Base-by-base conservation (phyloP, 35 echinoderm and acorn worm species). In the Anneissia japonica region DNA sequence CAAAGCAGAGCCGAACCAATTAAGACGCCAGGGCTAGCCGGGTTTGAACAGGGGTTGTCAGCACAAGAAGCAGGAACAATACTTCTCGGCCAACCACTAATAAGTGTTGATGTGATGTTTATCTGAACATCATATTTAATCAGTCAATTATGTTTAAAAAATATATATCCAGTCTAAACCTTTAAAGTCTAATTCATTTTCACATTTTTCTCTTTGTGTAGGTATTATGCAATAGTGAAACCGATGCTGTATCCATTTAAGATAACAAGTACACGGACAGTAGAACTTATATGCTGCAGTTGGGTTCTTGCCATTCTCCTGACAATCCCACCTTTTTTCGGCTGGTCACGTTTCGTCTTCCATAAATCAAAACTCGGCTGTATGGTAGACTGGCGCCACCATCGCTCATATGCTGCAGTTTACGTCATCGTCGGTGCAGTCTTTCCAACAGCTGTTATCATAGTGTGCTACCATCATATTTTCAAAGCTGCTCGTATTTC, bases 141-240 rank as follows among this genome's bases (percentile, higher is more conserved):
- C n/a, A n/a, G n/a, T n/a, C n/a, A n/a, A n/a, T n/a, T n/a, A n/a
- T n/a, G n/a, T n/a, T n/a, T n/a, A n/a, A n/a, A n/a, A n/a, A n/a
- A n/a, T n/a, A n/a, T n/a, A n/a, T n/a, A n/a, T n/a, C n/a, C n/a
- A n/a, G n/a, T n/a, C n/a, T n/a, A n/a, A n/a, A n/a, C n/a, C n/a
- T n/a, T n/a, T n/a, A n/a, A n/a, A n/a, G n/a, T n/a, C n/a, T n/a
- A n/a, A n/a, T n/a, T n/a, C n/a, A n/a, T n/a, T n/a, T n/a, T n/a
- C n/a, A n/a, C n/a, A n/a, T n/a, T n/a, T n/a, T 79, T 13, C 37
- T 79, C 19, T 80, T 74, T 40, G 83, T 84, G 34, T 91, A 97
- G 94, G 77, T 97, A 97, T 79, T 97, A 90, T 85, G 94, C 94
- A 51, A 97, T 97, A 46, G 91, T 92, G 38, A 88, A 85, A 30